Conservation (phyloP, 2,797 vertebrate species). For the Pseudochromis fuscus region DNA sequence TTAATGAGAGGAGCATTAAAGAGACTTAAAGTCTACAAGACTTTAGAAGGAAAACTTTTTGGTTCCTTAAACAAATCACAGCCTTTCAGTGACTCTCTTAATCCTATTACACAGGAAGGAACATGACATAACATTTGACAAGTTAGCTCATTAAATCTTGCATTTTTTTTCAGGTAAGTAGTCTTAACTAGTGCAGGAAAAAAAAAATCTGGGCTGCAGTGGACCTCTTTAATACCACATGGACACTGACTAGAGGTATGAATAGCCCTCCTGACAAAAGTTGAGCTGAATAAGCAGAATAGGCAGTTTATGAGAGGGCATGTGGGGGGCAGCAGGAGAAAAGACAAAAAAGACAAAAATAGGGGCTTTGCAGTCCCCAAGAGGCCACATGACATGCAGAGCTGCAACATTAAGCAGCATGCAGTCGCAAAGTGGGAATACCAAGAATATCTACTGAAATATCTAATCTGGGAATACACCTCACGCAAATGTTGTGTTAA, state of each 20-base stretch:
- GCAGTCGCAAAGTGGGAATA: conserved; percentile 32
- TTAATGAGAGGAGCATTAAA: conserved; percentile 5
- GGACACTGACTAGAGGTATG: conserved; percentile 66
- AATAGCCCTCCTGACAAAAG: conserved; percentile 75
- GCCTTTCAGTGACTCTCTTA: conserved; percentile 53
- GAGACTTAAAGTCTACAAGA: conserved; percentile 5
- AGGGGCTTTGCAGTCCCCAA: conserved; percentile 52
- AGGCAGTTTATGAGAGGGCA: conserved; percentile 65
- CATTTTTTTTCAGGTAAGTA: conserved; percentile 52
- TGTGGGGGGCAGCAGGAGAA: conserved; percentile 65
- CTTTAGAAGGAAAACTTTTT: conserved; percentile 11
- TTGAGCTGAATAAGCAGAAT: conserved; percentile 78
- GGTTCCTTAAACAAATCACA: conserved; percentile 49
- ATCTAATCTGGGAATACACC: background rate
- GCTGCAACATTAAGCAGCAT: conserved; percentile 35
- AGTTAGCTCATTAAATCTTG: conserved; percentile 42
- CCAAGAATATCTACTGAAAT: background rate
- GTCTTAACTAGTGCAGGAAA: conserved; percentile 46
- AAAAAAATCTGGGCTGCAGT: conserved; percentile 47
- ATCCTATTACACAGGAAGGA: conserved; percentile 68
- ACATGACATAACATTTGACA: conserved; percentile 37
- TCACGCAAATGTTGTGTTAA: conserved; percentile 2
- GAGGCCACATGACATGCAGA: conserved; percentile 50
- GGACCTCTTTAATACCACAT: conserved; percentile 49
- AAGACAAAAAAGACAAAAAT: conserved; percentile 62